Base-by-base conservation (phyloP, 2,888 invertebrate species). In the Anarsia innoxiella region DNA sequence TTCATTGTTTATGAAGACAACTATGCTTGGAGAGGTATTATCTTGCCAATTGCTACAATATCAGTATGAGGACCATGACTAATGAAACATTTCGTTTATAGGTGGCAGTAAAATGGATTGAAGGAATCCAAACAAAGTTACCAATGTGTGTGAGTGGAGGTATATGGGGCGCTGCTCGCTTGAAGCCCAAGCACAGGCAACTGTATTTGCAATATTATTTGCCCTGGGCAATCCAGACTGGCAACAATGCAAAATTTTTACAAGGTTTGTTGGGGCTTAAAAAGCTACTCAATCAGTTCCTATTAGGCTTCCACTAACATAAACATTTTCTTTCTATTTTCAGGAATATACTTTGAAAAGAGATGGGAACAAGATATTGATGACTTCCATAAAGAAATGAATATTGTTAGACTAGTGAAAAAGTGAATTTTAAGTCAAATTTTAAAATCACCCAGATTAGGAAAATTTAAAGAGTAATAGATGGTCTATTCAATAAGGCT, bases 31-130 rank as follows among this genome's bases (percentile, higher is more conserved):
- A 41, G 89, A 86, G 90, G 91, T 87, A 85, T 67, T 43, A n/a
- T n/a, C n/a, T n/a, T n/a, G n/a, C n/a, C n/a, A n/a, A n/a, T n/a
- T n/a, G n/a, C n/a, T n/a, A n/a, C n/a, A n/a, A n/a, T n/a, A n/a
- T n/a, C n/a, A n/a, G n/a, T n/a, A n/a, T n/a, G n/a, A n/a, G n/a
- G n/a, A n/a, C n/a, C n/a, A n/a, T n/a, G n/a, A n/a, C n/a, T n/a
- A n/a, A n/a, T n/a, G n/a, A n/a, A n/a, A n/a, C n/a, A n/a, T n/a
- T 19, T 19, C 19, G 8, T 5, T 19, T n/a, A 9, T 89, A 98
- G 88, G 96, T 98, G 3, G 90, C 95, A 8, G 94, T 99, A 3
- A 99, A 99, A 83, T 98, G 98, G 96, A 90, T 99, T 32, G 99
- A 99, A 87, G 99, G 93, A 0, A 88, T 99, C 39, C 99, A 99